Percentiles rank a stretch among this genome's conserved stretches.
These are phyloP conservation scores for Hecatera dysodea DNA, from an alignment of 2,888 invertebrate genomes.

Conservation along the genomic window DNA sequence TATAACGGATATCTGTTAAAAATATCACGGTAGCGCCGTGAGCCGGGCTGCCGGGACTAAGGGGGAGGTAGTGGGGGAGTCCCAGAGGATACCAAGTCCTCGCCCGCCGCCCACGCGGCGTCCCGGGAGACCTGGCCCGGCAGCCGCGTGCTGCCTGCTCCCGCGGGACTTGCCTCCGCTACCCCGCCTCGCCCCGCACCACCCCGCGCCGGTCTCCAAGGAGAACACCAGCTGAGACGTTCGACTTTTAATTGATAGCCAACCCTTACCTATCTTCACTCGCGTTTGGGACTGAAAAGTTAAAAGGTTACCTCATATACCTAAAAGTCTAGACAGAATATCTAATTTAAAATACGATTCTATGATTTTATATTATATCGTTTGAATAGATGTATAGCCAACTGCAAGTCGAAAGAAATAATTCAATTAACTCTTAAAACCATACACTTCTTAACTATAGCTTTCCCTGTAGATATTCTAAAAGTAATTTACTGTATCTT, in stretches of 20 bases:
- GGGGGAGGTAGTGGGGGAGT: conserved; percentile 80
- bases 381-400: too few relatives aligned
- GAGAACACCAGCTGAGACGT: conserved; percentile 86
- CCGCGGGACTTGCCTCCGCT: conserved; percentile 78
- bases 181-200: conserved; percentile 68
- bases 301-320: conserved; percentile 14
- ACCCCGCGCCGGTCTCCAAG: conserved; percentile 76
- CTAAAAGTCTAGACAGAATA: conserved; percentile 2
- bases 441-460: too few relatives aligned
- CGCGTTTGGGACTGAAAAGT: conserved; percentile 21
- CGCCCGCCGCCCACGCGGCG: conserved; percentile 87
- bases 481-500: too few relatives aligned
- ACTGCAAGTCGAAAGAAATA: too few relatives aligned
- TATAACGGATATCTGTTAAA: conserved; percentile 81
- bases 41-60: conserved; percentile 70
- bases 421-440: too few relatives aligned
- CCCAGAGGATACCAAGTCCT: conserved; percentile 87
- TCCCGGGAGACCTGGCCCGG: conserved; percentile 87
- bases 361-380: too few relatives aligned
- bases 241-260: conserved; percentile 86
- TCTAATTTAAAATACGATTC: background rate
- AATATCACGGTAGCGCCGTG: conserved; percentile 84
- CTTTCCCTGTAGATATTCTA: too few relatives aligned
- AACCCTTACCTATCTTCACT: conserved; percentile 60
- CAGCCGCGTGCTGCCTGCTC: conserved; percentile 87